A percentile compares a stretch with the other conserved stretches of the same genome.
phyloP scores from a whole-genome alignment of 1,140 invertebrate species.

The Drosophila pandora region DNA sequence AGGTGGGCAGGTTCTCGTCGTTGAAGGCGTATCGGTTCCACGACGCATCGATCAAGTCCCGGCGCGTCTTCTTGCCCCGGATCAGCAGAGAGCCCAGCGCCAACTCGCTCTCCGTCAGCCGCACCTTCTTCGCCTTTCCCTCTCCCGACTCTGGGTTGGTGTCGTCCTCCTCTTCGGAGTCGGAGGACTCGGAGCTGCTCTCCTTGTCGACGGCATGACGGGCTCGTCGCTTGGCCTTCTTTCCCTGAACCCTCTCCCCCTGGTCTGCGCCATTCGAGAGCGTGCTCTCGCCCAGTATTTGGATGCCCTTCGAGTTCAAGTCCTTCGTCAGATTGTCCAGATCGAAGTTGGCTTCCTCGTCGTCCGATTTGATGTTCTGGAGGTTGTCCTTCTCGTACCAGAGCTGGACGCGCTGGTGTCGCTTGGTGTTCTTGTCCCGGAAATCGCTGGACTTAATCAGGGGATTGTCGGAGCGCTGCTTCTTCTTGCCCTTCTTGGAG shows the following conservation, averaged over 20 bases:
- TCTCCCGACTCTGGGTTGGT: conserved; percentile 49
- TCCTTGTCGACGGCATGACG: conserved; percentile 52
- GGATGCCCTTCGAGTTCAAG: conserved; percentile 89
- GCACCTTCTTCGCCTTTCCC: conserved; percentile 87
- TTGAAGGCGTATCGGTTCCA: conserved; percentile 96
- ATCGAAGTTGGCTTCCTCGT: conserved; percentile 95
- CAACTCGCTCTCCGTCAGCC: conserved; percentile 93
- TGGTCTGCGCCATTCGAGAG: conserved; percentile 8
- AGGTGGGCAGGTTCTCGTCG: conserved; percentile 96
- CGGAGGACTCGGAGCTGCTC: conserved; percentile 82
- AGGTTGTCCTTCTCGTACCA: conserved; percentile 97
- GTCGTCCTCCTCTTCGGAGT: conserved; percentile 53
- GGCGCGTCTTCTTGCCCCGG: conserved; percentile 92
- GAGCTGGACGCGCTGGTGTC: conserved; percentile 90
- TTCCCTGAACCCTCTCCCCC: conserved; percentile 39
- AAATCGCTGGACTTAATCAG: conserved; percentile 93
- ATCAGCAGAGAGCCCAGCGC: conserved; percentile 94
- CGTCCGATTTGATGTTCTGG: conserved; percentile 91
- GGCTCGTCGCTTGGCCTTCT: conserved; percentile 76
- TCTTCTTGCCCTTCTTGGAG: conserved; percentile 82
- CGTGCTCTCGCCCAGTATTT: conserved; percentile 68
- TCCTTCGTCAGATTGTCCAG: conserved; percentile 91
- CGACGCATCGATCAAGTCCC: conserved; percentile 93
- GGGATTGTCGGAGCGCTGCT: conserved; percentile 87
- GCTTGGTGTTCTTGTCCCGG: conserved; percentile 89